Evolutionary conservation across 2,888 invertebrate species (phyloP).

Genomic region (Sinhomidia bicolor): DNA sequence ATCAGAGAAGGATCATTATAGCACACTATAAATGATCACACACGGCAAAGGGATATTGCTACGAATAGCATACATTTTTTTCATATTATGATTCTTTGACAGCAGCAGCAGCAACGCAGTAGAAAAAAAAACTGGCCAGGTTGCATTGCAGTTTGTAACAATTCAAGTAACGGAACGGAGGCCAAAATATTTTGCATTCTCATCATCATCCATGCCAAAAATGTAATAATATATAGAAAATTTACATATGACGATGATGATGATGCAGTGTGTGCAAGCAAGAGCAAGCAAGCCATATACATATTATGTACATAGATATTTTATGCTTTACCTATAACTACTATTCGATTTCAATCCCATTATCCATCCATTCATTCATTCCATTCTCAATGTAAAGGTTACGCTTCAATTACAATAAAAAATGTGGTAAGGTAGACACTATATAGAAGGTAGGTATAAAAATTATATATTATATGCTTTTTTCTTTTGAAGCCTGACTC

Average conservation of each 20-base stretch:
- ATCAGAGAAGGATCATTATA: slow-evolving; percentile 59
- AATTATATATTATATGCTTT: too few relatives aligned
- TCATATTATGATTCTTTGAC: slow-evolving; percentile 1
- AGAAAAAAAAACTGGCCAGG: slow-evolving; percentile 53
- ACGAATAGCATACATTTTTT: too few relatives aligned
- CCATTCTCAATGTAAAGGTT: slow-evolving; percentile 69
- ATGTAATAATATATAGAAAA: slow-evolving; percentile 34
- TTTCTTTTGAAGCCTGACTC: slow-evolving; percentile 39
- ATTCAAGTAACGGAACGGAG: slow-evolving; percentile 71
- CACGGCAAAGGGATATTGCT: slow-evolving; percentile 45
- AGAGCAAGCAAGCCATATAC: neutral
- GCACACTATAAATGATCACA: slow-evolving; percentile 45
- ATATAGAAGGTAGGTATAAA: too few relatives aligned
- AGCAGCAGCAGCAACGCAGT: neutral
- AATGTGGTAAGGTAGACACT: slow-evolving; percentile 1
- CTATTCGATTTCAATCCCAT: slow-evolving; percentile 24
- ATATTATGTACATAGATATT: too few relatives aligned
- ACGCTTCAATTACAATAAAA: slow-evolving; percentile 71
- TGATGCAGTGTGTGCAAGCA: neutral
- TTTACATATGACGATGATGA: slow-evolving; percentile 34
- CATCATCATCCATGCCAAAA: slow-evolving; percentile 60
- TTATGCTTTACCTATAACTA: neutral
- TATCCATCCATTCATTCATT: neutral
- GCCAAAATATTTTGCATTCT: slow-evolving; percentile 73
- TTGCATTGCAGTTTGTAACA: slow-evolving; percentile 51